Evolutionary conservation across 1,140 invertebrate genomes (phyloP).

Genomic region (Druon quercuslanigerum): DNA sequence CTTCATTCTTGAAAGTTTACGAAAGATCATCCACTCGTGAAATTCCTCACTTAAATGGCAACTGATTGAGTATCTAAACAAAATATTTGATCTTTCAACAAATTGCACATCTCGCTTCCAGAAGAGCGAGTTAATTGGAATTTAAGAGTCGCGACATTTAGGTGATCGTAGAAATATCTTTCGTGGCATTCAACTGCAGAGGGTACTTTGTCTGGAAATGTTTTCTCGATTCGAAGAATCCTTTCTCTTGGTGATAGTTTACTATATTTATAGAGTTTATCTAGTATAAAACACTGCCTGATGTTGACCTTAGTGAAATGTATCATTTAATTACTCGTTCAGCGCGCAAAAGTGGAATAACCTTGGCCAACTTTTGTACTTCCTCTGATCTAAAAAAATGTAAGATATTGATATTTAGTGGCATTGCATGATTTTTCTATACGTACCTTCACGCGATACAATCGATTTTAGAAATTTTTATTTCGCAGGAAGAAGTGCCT

Average conservation of each 20-base stretch:
- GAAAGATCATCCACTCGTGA: neutral
- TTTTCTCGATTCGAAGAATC: neutral
- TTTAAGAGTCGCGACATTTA: slow-evolving; percentile 23
- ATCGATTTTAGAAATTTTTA: no score
- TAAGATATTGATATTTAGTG: no score
- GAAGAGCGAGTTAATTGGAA: neutral
- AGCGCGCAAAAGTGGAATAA: neutral
- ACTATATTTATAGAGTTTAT: slow-evolving; percentile 15
- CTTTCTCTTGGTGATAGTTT: slow-evolving; percentile 12
- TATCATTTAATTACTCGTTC: slow-evolving; percentile 17
- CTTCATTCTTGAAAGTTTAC: neutral
- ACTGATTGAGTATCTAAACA: neutral
- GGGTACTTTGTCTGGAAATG: neutral
- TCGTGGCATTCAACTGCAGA: neutral
- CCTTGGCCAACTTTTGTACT: slow-evolving; percentile 15
- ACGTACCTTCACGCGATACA: no score
- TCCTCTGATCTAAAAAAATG: neutral
- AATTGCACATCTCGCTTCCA: slow-evolving; percentile 19
- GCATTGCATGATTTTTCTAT: no score
- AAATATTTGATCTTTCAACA: neutral
- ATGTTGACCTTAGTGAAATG: slow-evolving; percentile 10
- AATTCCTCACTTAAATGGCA: slow-evolving; percentile 7
- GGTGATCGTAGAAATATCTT: neutral
- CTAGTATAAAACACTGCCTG: neutral
- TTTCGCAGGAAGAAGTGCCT: no score